Conservation (phyloP, 2,797 vertebrate genomes). For the Malurus splendens region DNA sequence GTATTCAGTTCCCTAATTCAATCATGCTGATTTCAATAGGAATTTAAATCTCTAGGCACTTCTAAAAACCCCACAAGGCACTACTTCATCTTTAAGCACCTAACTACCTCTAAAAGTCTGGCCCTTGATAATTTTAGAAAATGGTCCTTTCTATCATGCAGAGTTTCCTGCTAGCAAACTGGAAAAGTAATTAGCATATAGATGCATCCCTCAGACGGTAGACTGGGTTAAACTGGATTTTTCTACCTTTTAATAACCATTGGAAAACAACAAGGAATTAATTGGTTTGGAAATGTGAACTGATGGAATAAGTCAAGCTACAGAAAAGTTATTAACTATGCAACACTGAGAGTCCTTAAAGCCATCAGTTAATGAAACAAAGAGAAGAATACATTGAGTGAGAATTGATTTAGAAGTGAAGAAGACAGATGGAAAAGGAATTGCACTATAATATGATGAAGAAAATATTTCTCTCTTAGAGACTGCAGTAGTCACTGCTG, state of each 20-base stretch:
- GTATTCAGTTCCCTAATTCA: constrained; percentile 29
- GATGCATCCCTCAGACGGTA: constrained; percentile 52
- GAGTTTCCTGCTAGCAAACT: constrained; percentile 54
- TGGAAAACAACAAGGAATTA: constrained; percentile 62
- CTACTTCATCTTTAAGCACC: constrained; percentile 24
- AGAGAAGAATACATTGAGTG: constrained; percentile 32
- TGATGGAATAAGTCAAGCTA: constrained; percentile 56
- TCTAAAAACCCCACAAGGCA: neutral
- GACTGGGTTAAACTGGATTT: constrained; percentile 59
- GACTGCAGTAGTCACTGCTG: neutral
- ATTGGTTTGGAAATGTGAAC: constrained; percentile 56
- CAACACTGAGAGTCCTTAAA: constrained; percentile 43
- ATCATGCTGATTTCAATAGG: constrained; percentile 24
- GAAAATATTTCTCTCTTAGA: constrained; percentile 17
- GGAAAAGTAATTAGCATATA: constrained; percentile 63
- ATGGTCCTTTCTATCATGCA: constrained; percentile 44
- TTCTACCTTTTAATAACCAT: constrained; percentile 55
- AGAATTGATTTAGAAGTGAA: constrained; percentile 52
- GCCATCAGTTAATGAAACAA: constrained; percentile 56
- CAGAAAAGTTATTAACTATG: constrained; percentile 61
- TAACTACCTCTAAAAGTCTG: constrained; percentile 19
- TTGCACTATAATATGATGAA: neutral
- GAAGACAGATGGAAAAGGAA: constrained; percentile 32
- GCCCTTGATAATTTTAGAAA: constrained; percentile 43
- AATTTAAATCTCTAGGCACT: constrained; percentile 5